Evolutionary conservation across 1,140 invertebrate genomes (phyloP).

Genomic region (Drosophila kohkoa): DNA sequence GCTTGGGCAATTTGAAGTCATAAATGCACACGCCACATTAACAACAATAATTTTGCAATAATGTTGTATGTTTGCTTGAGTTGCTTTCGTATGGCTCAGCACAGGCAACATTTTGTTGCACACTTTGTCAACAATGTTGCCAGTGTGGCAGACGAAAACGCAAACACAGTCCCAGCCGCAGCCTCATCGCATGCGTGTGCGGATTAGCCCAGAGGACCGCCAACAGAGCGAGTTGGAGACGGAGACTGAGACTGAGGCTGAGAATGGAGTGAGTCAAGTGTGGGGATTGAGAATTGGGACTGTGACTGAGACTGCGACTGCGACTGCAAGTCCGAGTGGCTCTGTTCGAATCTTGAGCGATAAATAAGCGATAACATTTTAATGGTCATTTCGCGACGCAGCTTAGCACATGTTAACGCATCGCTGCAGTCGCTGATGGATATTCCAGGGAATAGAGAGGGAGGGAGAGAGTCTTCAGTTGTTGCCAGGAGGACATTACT

Average conservation of each 20-base stretch:
- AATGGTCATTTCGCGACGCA: constrained; percentile 51
- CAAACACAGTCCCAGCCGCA: not conserved
- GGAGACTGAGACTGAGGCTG: constrained; percentile 3
- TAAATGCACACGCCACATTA: constrained; percentile 36
- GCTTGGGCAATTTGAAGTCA: constrained; percentile 9
- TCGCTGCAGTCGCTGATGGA: constrained; percentile 11
- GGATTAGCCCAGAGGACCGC: constrained; percentile 47
- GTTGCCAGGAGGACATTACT: constrained; percentile 51
- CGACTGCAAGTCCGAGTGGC: constrained; percentile 2
- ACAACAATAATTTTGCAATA: constrained; percentile 43
- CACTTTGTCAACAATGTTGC: constrained; percentile 62
- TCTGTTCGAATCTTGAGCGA: constrained; percentile 35
- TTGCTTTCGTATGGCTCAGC: not conserved
- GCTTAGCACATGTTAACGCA: constrained; percentile 45
- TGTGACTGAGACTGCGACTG: not conserved
- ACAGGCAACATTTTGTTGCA: constrained; percentile 40
- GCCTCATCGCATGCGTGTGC: constrained; percentile 41
- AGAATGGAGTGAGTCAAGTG: constrained; percentile 3
- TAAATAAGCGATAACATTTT: constrained; percentile 79
- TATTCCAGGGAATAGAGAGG: not conserved
- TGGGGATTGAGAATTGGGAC: not conserved
- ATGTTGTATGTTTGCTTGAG: constrained; percentile 27
- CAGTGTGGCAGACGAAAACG: not conserved
- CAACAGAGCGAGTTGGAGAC: constrained; percentile 19
- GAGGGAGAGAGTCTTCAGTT: not conserved